Evolutionary conservation across 1,140 invertebrate genomes (phyloP).

Genomic region (Lucilia cuprina): DNA sequence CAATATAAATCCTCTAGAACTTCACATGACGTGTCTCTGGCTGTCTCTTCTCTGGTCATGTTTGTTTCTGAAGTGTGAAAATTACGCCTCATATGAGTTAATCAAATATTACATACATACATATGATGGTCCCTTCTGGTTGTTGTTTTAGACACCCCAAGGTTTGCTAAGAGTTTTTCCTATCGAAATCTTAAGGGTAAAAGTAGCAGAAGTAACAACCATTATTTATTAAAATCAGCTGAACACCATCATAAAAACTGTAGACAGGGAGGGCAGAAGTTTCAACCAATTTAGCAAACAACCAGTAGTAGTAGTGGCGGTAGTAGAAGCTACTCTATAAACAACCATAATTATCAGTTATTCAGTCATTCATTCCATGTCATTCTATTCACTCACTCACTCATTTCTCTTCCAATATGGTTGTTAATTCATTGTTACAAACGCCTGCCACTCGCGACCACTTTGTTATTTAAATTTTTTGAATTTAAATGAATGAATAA

Average conservation of each 20-base stretch:
- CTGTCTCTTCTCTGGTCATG: background rate
- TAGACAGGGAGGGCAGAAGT: background rate
- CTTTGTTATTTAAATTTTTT: conserved; percentile 1
- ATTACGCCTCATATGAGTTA: conserved; percentile 7
- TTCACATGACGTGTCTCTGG: background rate
- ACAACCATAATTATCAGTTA: background rate
- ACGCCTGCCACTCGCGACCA: conserved; percentile 20
- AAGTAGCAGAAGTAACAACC: background rate
- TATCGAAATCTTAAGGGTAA: background rate
- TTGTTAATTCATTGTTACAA: conserved; percentile 4
- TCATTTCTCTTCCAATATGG: conserved; percentile 3
- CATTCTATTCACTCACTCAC: background rate
- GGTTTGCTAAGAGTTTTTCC: background rate
- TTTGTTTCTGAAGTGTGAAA: background rate
- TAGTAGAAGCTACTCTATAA: background rate
- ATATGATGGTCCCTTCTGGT: background rate
- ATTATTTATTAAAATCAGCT: no score
- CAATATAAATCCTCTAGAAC: background rate
- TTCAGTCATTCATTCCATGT: background rate
- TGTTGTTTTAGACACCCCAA: background rate
- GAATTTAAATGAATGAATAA: background rate
- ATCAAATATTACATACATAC: background rate
- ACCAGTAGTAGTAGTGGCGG: background rate
- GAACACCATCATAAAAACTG: background rate
- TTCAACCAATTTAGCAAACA: conserved; percentile 23